A percentile compares a stretch with the other conserved stretches of the same genome.
phyloP scores from a whole-genome alignment of 2,888 invertebrate genomes.

The Protonemura montana region DNA sequence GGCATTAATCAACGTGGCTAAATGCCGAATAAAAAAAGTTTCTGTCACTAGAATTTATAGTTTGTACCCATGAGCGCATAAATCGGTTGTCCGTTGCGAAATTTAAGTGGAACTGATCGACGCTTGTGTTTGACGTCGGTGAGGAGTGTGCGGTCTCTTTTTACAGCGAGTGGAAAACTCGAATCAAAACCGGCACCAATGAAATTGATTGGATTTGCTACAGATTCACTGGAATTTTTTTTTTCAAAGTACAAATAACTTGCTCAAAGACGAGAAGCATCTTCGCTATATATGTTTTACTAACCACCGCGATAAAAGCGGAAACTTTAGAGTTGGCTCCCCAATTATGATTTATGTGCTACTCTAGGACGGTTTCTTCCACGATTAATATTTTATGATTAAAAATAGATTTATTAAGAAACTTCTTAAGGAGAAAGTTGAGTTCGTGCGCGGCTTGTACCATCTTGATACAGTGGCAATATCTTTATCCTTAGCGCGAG shows the following conservation, averaged over 20 bases:
- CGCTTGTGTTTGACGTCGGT: not conserved
- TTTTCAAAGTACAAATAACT: not conserved
- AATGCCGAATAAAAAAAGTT: not conserved
- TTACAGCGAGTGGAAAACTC: not conserved
- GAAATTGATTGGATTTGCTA: not conserved
- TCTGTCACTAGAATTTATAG: not conserved
- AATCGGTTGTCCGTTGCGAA: not conserved
- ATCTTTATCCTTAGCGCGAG: not conserved
- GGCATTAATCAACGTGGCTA: not conserved
- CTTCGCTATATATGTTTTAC: not conserved
- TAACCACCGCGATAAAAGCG: not conserved
- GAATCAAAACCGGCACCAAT: not conserved
- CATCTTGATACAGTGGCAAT: not conserved
- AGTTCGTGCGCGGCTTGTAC: not conserved
- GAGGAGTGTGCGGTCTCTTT: not conserved
- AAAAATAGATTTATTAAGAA: constrained; percentile 12
- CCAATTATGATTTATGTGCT: constrained; percentile 7
- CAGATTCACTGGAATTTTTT: not conserved
- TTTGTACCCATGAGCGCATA: not conserved
- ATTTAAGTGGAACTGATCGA: not conserved
- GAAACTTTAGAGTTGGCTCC: not conserved
- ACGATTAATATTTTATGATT: constrained; percentile 12
- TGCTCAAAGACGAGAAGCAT: not conserved
- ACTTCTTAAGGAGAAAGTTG: not conserved
- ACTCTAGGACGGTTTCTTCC: not conserved